phyloP scores from a whole-genome alignment of 1,140 invertebrate species.

The Platorchestia sp. region DNA sequence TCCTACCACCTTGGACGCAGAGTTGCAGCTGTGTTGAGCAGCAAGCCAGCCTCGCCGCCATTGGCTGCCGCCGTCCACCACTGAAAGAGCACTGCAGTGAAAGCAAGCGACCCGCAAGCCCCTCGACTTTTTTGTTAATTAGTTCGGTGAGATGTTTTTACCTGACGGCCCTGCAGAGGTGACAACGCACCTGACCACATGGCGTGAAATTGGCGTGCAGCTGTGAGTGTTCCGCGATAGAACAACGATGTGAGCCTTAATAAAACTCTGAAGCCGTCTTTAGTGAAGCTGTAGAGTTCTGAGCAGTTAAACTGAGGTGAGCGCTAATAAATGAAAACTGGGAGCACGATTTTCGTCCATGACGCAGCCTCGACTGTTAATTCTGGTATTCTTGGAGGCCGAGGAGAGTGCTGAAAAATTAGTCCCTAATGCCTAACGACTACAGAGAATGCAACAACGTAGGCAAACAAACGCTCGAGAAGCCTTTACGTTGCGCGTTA shows the following conservation, averaged over 20 bases:
- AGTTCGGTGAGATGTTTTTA: slow-evolving; percentile 36
- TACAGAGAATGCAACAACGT: neutral
- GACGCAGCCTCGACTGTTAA: neutral
- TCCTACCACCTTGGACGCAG: neutral
- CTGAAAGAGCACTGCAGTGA: slow-evolving; percentile 9
- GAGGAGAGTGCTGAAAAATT: neutral
- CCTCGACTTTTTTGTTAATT: slow-evolving; percentile 32
- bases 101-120: slow-evolving; percentile 27
- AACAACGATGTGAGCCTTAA: neutral
- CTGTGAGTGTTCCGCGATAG: neutral
- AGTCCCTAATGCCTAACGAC: neutral
- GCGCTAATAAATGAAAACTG: neutral
- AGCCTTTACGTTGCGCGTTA: neutral
- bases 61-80: neutral
- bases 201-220: slow-evolving; percentile 28
- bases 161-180: neutral
- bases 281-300: neutral
- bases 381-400: neutral
- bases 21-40: neutral
- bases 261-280: neutral
- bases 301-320: neutral
- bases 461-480: neutral
- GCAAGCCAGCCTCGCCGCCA: neutral
- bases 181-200: slow-evolving; percentile 37
- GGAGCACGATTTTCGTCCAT: neutral